Conservation (phyloP, 2,113 vertebrate genomes). For the Saimiri boliviensis region DNA sequence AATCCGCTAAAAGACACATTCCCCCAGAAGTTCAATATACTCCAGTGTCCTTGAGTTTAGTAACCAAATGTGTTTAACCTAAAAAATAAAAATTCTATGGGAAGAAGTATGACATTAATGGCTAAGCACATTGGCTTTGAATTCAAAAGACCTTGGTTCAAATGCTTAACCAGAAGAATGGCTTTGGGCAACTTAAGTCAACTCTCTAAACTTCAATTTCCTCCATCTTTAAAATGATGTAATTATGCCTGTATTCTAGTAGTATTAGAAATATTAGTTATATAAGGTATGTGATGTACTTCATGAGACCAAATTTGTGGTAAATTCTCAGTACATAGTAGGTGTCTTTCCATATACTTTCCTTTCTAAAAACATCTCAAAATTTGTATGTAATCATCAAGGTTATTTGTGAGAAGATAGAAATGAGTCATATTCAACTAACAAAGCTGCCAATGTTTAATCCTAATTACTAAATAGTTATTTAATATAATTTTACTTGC, state of each 20-base stretch:
- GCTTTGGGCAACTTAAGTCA: not conserved
- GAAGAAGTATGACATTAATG: not conserved
- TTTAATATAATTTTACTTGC: constrained; percentile 5
- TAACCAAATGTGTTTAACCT: not conserved
- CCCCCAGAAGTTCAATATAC: not conserved
- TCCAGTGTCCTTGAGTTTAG: not conserved
- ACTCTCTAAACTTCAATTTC: not conserved
- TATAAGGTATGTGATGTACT: not conserved
- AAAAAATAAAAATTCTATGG: not conserved
- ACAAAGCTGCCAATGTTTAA: not conserved
- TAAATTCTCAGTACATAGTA: not conserved
- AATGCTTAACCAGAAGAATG: not conserved
- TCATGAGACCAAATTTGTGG: not conserved
- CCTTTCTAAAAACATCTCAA: not conserved
- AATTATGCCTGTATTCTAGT: not conserved
- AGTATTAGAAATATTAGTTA: not conserved
- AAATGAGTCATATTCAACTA: not conserved
- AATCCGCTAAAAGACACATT: not conserved
- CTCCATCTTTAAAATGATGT: not conserved
- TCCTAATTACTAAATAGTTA: not conserved
- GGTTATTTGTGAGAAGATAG: constrained; percentile 10
- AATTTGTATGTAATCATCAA: not conserved
- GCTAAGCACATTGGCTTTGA: not conserved
- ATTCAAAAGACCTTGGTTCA: not conserved
- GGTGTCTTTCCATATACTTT: not conserved